Conservation (phyloP, 1,140 invertebrate species). For the Pogonomyrmex barbatus region DNA sequence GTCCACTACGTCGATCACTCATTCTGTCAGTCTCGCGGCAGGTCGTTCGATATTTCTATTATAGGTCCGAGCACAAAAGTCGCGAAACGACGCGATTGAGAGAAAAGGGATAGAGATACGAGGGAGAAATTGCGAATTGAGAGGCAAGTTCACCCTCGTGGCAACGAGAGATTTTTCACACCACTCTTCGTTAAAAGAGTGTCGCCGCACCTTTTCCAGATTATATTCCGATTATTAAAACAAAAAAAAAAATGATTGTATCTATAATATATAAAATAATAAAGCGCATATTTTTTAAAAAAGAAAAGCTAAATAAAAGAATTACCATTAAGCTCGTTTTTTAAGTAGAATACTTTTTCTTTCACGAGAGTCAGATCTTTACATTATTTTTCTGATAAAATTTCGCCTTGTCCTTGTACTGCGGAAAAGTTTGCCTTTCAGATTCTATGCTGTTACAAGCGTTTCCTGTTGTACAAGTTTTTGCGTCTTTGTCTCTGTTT, state of each 20-base stretch:
- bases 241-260: too few species aligned
- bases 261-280: background rate
- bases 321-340: constrained; percentile 26
- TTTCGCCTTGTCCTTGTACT: background rate
- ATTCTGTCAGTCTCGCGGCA: constrained; percentile 34
- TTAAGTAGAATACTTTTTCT: constrained; percentile 10
- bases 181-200: background rate
- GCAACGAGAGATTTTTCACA: background rate
- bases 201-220: background rate
- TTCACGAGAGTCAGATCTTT: constrained; percentile 12
- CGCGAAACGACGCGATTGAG: background rate
- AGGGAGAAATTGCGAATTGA: background rate
- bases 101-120: background rate
- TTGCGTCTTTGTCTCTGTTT: background rate
- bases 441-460: background rate
- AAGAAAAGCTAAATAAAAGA: background rate
- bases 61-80: constrained; percentile 29
- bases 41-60: constrained; percentile 53
- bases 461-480: constrained; percentile 10
- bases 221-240: background rate
- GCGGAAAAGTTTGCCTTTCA: constrained; percentile 25
- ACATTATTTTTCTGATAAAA: constrained; percentile 17
- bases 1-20: constrained; percentile 48
- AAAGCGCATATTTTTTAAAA: background rate
- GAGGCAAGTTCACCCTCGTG: background rate